phyloP scores from a whole-genome alignment of 2,113 vertebrate genomes.

The Sminthopsis crassicaudata region DNA sequence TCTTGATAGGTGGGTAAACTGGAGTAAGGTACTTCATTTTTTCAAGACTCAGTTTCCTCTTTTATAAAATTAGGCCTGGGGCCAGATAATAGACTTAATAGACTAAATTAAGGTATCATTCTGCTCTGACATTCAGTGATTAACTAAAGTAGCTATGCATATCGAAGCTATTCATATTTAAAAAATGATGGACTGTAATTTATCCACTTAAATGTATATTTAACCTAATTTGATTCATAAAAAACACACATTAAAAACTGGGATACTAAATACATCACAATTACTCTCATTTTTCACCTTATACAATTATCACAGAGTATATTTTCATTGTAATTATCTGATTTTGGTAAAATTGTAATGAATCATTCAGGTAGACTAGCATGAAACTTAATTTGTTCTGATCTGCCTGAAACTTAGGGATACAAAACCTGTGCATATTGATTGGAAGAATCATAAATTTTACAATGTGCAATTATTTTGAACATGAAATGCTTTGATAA shows the following conservation, averaged over 20 bases:
- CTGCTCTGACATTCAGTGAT: neutral
- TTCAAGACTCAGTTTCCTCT: neutral
- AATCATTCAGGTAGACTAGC: neutral
- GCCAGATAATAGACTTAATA: neutral
- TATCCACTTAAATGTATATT: neutral
- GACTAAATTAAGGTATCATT: neutral
- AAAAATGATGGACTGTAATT: neutral
- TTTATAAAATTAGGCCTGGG: neutral
- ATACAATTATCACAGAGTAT: neutral
- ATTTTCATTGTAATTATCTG: neutral
- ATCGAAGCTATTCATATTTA: neutral
- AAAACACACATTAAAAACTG: neutral
- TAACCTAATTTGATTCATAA: neutral
- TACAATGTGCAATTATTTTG: constrained; percentile 11
- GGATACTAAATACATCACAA: too few species aligned
- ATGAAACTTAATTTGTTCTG: neutral
- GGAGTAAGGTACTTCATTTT: neutral
- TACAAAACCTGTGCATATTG: neutral
- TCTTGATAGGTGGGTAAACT: neutral
- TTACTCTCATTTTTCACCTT: neutral
- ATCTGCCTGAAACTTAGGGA: neutral
- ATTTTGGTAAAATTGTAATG: neutral
- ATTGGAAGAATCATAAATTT: neutral
- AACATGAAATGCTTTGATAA: neutral
- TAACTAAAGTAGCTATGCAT: neutral